phyloP scores from a whole-genome alignment of 1,140 invertebrate genomes.

The Luehdorfia chinensis region DNA sequence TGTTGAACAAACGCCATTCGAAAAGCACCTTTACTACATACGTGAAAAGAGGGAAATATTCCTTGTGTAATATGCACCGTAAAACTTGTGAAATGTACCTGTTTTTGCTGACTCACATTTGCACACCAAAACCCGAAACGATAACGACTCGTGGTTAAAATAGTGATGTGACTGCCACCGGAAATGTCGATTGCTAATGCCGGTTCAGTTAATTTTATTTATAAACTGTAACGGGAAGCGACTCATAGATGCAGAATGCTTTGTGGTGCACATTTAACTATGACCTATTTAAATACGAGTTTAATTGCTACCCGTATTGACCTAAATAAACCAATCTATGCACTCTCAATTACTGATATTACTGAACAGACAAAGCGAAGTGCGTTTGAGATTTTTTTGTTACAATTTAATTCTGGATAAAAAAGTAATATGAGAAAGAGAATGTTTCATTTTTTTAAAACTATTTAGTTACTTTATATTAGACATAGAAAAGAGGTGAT shows the following conservation, averaged over 20 bases:
- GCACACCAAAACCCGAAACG: conserved; percentile 31
- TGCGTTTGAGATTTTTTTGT: too few species aligned
- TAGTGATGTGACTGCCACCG: conserved; percentile 21
- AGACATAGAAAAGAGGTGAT: too few species aligned
- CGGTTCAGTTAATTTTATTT: too few species aligned
- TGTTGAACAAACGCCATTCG: background rate
- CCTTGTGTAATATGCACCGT: background rate
- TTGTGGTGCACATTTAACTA: conserved; percentile 4
- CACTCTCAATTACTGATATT: conserved; percentile 9
- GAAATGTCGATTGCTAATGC: background rate
- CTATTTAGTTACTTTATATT: too few species aligned
- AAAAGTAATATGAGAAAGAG: too few species aligned
- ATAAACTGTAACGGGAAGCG: too few species aligned
- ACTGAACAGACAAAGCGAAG: too few species aligned
- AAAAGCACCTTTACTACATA: conserved; percentile 2
- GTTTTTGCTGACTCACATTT: conserved; percentile 23
- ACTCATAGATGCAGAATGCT: conserved; percentile 2
- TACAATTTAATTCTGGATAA: too few species aligned
- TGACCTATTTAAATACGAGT: conserved; percentile 10
- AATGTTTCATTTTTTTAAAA: too few species aligned
- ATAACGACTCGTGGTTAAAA: conserved; percentile 23
- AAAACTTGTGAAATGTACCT: conserved; percentile 17
- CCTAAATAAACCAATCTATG: conserved; percentile 11
- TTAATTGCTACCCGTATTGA: conserved; percentile 9
- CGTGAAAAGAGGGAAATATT: background rate